Evolutionary conservation across 2,797 vertebrate species (phyloP).

Genomic region (Macropodus opercularis): DNA sequence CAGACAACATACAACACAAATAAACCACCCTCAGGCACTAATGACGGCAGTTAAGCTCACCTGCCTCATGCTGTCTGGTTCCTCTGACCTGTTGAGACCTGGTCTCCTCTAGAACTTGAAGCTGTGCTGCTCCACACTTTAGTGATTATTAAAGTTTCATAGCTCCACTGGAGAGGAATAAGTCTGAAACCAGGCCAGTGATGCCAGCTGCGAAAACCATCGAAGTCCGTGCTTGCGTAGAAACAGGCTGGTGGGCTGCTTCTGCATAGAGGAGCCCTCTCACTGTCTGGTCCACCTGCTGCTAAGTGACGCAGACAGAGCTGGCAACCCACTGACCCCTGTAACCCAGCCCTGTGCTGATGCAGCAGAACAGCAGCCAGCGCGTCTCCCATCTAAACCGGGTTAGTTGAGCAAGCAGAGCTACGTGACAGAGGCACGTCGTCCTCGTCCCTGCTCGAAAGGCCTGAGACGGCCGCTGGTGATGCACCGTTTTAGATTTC

Average conservation of each 20-base stretch:
- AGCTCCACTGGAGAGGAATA: not conserved
- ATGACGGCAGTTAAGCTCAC: too few relatives aligned
- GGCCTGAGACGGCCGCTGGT: slow-evolving; percentile 30
- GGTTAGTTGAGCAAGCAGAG: slow-evolving; percentile 44
- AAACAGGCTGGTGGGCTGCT: slow-evolving; percentile 24
- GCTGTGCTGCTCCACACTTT: not conserved
- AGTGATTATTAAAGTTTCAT: not conserved
- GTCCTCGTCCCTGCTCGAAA: too few relatives aligned
- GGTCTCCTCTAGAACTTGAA: too few relatives aligned
- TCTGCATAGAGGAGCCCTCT: slow-evolving; percentile 34
- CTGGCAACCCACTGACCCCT: slow-evolving; percentile 25
- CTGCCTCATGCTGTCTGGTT: too few relatives aligned
- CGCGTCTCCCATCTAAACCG: slow-evolving; percentile 38
- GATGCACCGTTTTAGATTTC: slow-evolving; percentile 18
- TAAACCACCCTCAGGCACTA: too few relatives aligned
- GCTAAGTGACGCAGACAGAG: slow-evolving; percentile 43
- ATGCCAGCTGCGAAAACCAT: slow-evolving; percentile 5
- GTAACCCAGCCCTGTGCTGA: slow-evolving; percentile 65
- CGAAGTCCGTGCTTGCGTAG: slow-evolving; percentile 6
- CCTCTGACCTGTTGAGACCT: too few relatives aligned
- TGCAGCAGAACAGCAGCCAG: slow-evolving; percentile 55
- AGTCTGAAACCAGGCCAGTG: slow-evolving; percentile 10
- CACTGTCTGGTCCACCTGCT: slow-evolving; percentile 54
- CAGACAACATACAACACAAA: too few relatives aligned
- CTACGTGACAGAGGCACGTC: slow-evolving; percentile 42